These are phyloP conservation scores for Dasypolia templi DNA, from an alignment of 2,888 invertebrate genomes.

Conservation along the genomic window DNA sequence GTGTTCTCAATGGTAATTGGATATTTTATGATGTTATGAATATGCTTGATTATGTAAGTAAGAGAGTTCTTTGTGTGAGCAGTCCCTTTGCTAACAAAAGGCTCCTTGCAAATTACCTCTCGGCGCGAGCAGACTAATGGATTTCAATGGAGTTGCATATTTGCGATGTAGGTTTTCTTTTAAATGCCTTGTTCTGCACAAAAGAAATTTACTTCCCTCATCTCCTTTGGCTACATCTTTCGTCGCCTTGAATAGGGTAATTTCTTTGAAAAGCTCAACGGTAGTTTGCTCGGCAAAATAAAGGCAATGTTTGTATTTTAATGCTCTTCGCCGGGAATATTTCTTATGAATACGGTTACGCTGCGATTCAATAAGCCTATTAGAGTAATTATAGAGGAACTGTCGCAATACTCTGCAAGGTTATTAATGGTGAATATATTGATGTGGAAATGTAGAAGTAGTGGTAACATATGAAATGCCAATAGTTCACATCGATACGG, in stretches of 20 bases:
- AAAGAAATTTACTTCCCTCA: constrained; percentile 85
- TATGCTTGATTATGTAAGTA: constrained; percentile 80
- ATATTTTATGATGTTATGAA: constrained; percentile 83
- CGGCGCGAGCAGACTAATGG: constrained; percentile 84
- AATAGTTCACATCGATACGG: constrained; percentile 48
- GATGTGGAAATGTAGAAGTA: constrained; percentile 32
- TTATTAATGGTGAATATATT: constrained; percentile 57
- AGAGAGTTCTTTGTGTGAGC: constrained; percentile 79
- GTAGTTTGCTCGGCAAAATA: constrained; percentile 75
- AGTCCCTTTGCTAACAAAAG: constrained; percentile 85
- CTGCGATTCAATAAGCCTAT: constrained; percentile 56
- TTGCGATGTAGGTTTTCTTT: constrained; percentile 83
- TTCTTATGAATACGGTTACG: constrained; percentile 64
- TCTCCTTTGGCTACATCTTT: constrained; percentile 81
- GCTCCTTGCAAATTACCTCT: constrained; percentile 86
- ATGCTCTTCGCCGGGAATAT: constrained; percentile 67
- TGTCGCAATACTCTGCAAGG: constrained; percentile 35
- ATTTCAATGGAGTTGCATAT: constrained; percentile 87
- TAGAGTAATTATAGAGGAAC: constrained; percentile 56
- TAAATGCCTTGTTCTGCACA: constrained; percentile 86
- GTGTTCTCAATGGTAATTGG: constrained; percentile 77
- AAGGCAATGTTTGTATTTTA: constrained; percentile 70
- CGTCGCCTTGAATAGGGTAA: constrained; percentile 82
- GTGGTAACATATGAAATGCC: constrained; percentile 54
- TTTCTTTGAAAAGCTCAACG: constrained; percentile 80